phyloP scores from a whole-genome alignment of 1,140 invertebrate genomes.

The Drosophila tropicalis region DNA sequence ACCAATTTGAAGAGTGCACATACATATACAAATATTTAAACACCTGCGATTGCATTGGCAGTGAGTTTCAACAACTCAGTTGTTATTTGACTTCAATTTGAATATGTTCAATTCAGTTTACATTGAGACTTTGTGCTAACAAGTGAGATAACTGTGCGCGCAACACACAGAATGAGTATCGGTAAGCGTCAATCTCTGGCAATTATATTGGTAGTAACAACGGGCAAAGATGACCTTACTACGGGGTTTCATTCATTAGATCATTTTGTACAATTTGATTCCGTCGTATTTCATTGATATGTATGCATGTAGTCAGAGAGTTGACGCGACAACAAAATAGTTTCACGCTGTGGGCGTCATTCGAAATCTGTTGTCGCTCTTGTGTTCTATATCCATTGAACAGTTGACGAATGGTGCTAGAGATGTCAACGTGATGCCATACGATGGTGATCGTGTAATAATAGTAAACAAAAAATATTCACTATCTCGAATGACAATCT shows the following conservation, averaged over 20 bases:
- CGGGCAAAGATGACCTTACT: constrained; percentile 41
- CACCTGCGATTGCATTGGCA: constrained; percentile 50
- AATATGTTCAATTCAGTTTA: constrained; percentile 73
- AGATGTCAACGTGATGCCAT: not conserved
- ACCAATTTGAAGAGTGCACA: not conserved
- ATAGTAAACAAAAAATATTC: not conserved
- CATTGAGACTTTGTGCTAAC: constrained; percentile 47
- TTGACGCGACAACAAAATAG: constrained; percentile 28
- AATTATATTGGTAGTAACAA: constrained; percentile 38
- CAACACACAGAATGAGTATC: constrained; percentile 56
- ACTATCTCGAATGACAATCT: not conserved
- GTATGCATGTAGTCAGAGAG: constrained; percentile 20
- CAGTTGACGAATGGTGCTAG: not conserved
- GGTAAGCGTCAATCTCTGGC: constrained; percentile 57
- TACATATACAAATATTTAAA: constrained; percentile 30
- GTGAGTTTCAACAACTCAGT: constrained; percentile 43
- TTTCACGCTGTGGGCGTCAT: constrained; percentile 58
- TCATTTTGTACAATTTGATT: constrained; percentile 46
- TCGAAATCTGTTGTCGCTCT: constrained; percentile 4
- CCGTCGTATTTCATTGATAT: constrained; percentile 53
- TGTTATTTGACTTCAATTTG: constrained; percentile 57
- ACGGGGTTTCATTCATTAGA: constrained; percentile 70
- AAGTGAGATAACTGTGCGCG: constrained; percentile 15
- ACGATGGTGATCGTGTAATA: not conserved
- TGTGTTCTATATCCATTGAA: constrained; percentile 17